Base-by-base conservation (phyloP, 1,140 invertebrate species). In the Aphidius ervi region DNA sequence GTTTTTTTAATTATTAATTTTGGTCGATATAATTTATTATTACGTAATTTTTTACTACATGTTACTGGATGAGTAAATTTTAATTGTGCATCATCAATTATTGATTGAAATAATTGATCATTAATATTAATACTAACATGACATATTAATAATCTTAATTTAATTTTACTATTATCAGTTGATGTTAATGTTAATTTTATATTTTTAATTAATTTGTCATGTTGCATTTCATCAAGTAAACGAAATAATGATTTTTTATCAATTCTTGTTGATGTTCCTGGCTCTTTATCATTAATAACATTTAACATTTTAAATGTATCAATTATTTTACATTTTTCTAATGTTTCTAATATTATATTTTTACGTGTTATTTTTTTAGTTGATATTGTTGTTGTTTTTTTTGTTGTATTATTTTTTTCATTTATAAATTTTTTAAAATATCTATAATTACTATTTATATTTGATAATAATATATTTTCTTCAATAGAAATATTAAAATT, bases 181-280 rank as follows among this genome's bases (percentile, higher is more conserved):
- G 70, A 74, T 56, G 74, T 82, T 40, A 88, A 67, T 2, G 77
- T 78, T n/a, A 86, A 69, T 69, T 82, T 83, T 4, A 86, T 82
- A 42, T 81, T 79, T 71, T 85, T 87, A 2, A 89, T 72, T 45
- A 85, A 78, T 5, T 86, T 84, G 23, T 85, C 84, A 49, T 76
- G 74, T 0, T 77, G 72, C 41, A 89, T 73, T 67, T 80, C 82
- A 48, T 81, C 71, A 9, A 88, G 65, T 7, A 90, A 67, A 54
- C 86, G 75, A 4, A 81, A 61, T 6, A 89, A 69, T 4, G 86
- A 85, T 70, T 85, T 87, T 56, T 83, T 84, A 66, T 88, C 86
- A 23, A 89, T 84, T 63, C 76, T 83, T 4, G 78, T 77, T 9
- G 79, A 71, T 50, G 80, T 80, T 0, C 84, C 84, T 31, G 74